phyloP scores from a whole-genome alignment of 1,140 invertebrate genomes.

The Streblospio benedicti region DNA sequence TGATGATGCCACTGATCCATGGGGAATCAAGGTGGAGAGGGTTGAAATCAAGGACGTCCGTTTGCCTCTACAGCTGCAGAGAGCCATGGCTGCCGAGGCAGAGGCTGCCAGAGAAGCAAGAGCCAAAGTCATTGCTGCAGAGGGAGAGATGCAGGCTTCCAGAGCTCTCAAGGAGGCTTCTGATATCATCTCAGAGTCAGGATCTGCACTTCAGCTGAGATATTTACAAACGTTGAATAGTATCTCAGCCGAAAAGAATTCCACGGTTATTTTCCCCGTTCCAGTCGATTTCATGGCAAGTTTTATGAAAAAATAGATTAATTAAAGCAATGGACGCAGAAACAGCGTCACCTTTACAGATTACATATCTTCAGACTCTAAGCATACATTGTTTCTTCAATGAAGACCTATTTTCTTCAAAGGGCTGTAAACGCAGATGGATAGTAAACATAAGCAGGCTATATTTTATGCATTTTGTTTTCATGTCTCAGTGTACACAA shows the following conservation, averaged over 20 bases:
- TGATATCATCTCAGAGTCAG: conserved; percentile 61
- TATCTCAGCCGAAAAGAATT: conserved; percentile 95
- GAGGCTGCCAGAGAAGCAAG: conserved; percentile 26
- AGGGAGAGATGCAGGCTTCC: conserved; percentile 54
- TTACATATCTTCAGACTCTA: too few species aligned
- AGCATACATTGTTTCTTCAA: too few species aligned
- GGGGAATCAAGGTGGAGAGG: conserved; percentile 11
- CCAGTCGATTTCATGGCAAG: conserved; percentile 74
- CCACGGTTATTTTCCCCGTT: conserved; percentile 92
- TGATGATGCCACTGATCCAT: conserved; percentile 10
- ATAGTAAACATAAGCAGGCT: too few species aligned
- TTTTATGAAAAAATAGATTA: conserved; percentile 40
- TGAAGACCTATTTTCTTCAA: too few species aligned
- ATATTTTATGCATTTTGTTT: too few species aligned
- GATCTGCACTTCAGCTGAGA: conserved; percentile 65
- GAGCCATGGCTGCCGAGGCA: conserved; percentile 33
- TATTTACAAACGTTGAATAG: conserved; percentile 50
- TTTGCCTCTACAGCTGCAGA: conserved; percentile 19
- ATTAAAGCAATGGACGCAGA: too few species aligned
- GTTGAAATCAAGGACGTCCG: conserved; percentile 36
- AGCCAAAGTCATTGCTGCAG: conserved; percentile 30
- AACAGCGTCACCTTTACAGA: too few species aligned
- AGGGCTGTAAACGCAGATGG: too few species aligned
- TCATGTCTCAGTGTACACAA: too few species aligned
- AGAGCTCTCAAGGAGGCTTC: conserved; percentile 77